phyloP scores from a whole-genome alignment of 2,797 vertebrate species.

The Sylvilagus floridanus region DNA sequence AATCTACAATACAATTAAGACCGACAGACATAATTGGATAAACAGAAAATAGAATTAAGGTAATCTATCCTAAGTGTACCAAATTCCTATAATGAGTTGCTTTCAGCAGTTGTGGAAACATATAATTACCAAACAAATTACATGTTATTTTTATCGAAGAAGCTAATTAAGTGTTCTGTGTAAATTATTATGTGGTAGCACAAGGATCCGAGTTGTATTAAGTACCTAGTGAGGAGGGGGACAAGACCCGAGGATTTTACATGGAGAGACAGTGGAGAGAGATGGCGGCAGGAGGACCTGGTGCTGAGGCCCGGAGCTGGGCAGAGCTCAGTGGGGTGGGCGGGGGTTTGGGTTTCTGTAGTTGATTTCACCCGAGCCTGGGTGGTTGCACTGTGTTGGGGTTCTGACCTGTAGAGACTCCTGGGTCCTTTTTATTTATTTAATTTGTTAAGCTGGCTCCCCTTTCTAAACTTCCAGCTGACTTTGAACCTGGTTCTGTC shows the following conservation, averaged over 20 bases:
- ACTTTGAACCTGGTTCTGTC: not conserved
- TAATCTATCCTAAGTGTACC: conserved; percentile 83
- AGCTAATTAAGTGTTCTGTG: conserved; percentile 86
- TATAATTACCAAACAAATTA: conserved; percentile 87
- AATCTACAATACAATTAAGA: conserved; percentile 80
- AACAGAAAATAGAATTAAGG: conserved; percentile 88
- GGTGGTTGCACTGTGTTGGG: not conserved
- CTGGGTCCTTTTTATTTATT: not conserved
- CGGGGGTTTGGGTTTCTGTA: not conserved
- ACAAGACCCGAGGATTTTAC: conserved; percentile 58
- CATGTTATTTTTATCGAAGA: conserved; percentile 85
- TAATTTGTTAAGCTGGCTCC: not conserved
- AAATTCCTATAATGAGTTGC: conserved; percentile 85
- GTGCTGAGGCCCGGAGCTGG: not conserved
- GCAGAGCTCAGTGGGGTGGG: not conserved
- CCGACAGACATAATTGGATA: conserved; percentile 83
- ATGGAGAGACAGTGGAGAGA: not conserved
- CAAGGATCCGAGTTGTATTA: conserved; percentile 80
- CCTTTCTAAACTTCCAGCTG: not conserved
- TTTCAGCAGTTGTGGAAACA: conserved; percentile 86
- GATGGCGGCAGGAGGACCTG: not conserved
- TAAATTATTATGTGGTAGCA: conserved; percentile 86
- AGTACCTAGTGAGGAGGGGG: conserved; percentile 79
- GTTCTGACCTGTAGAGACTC: not conserved
- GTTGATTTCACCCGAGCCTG: not conserved